These are phyloP conservation scores for Phymanthus crucifer DNA, from an alignment of 92 coral and sea anemone species.

Conservation along the genomic window DNA sequence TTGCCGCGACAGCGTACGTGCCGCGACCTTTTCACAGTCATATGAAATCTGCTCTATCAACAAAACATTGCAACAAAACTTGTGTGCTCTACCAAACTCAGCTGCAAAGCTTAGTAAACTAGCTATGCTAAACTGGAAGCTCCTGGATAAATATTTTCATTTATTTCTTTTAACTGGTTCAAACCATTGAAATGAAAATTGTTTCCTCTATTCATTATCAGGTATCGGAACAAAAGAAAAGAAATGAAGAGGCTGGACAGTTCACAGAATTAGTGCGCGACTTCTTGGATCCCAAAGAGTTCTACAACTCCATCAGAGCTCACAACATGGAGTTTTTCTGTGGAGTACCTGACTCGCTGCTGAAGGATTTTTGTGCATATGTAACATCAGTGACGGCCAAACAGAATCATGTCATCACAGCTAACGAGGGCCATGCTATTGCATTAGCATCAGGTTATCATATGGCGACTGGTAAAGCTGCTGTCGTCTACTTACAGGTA, in stretches of 20 bases:
- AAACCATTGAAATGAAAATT: too few relatives aligned
- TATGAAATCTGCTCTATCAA: too few relatives aligned
- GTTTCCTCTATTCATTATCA: neutral
- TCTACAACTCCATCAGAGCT: constrained; percentile 74
- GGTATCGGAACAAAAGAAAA: constrained; percentile 87
- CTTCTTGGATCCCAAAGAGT: constrained; percentile 93
- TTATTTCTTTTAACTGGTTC: too few relatives aligned
- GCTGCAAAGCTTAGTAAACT: too few relatives aligned
- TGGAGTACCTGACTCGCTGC: constrained; percentile 97
- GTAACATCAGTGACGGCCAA: constrained; percentile 80
- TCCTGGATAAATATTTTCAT: too few relatives aligned
- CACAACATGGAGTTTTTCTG: constrained; percentile 98
- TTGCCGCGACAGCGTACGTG: too few relatives aligned
- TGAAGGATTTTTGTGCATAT: constrained; percentile 98
- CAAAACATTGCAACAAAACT: too few relatives aligned
- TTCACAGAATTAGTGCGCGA: constrained; percentile 97
- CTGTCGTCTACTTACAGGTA: constrained; percentile 76
- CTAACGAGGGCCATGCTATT: constrained; percentile 91
- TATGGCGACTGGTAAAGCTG: constrained; percentile 94
- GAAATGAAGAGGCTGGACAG: constrained; percentile 93
- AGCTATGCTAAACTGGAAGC: too few relatives aligned
- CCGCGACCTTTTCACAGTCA: too few relatives aligned
- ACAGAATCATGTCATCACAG: constrained; percentile 81
- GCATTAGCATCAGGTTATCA: constrained; percentile 96
- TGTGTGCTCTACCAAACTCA: too few relatives aligned